A percentile compares a stretch with the other conserved stretches of the same genome.
Conservation (phyloP, 2,113 vertebrate genomes). For the Brachionichthys hirsutus region DNA sequence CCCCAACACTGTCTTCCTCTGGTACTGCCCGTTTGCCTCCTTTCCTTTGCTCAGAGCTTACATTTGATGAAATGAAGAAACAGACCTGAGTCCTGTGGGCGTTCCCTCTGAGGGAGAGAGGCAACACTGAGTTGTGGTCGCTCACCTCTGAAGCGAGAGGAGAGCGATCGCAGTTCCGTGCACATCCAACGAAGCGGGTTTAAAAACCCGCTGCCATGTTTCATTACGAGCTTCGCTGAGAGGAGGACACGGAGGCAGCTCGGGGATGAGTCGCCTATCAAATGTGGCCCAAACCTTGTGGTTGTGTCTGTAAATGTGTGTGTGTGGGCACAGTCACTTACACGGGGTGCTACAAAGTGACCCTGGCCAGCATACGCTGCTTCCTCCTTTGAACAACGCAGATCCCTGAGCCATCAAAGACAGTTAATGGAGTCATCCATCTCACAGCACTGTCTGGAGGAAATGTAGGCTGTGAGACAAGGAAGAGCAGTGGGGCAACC, state of each 20-base stretch:
- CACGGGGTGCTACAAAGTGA: constrained; percentile 27
- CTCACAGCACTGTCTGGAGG: constrained; percentile 41
- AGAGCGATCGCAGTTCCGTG: constrained; percentile 46
- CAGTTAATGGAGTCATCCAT: constrained; percentile 60
- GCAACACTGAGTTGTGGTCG: constrained; percentile 14
- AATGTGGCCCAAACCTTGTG: constrained; percentile 7
- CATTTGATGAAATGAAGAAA: constrained; percentile 37
- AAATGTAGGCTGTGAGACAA: constrained; percentile 28
- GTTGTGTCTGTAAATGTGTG: constrained; percentile 14
- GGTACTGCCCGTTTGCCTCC: no score
- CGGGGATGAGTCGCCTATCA: constrained; percentile 30
- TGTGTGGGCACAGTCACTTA: constrained; percentile 2
- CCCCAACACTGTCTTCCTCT: no score
- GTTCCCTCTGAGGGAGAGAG: constrained; percentile 62
- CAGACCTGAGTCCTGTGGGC: constrained; percentile 29
- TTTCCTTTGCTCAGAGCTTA: no score
- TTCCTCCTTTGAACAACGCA: constrained; percentile 22
- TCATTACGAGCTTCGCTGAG: constrained; percentile 56
- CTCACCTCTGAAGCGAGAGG: constrained; percentile 42
- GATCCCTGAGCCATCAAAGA: constrained; percentile 59
- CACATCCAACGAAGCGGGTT: constrained; percentile 56
- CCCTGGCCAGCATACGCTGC: constrained; percentile 14
- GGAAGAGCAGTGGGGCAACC: constrained; percentile 1
- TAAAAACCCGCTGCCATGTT: constrained; percentile 63
- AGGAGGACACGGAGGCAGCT: constrained; percentile 35